These are phyloP conservation scores for Eupithecia dodoneata DNA, from an alignment of 2,888 invertebrate genomes.

Conservation along the genomic window DNA sequence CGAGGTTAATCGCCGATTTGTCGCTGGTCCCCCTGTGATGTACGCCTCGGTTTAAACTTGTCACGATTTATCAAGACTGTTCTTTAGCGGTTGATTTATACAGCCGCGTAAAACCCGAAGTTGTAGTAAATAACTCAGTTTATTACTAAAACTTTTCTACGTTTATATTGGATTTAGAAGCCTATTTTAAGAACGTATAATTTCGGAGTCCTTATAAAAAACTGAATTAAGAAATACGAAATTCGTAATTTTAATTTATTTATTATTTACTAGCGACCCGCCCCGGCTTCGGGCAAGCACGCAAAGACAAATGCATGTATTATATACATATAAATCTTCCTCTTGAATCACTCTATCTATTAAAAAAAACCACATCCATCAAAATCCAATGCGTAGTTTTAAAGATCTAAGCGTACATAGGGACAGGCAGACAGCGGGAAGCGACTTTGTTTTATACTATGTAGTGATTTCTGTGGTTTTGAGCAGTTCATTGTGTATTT, in stretches of 20 bases:
- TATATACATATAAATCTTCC: too few species aligned
- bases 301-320: too few species aligned
- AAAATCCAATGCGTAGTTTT: too few species aligned
- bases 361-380: too few species aligned
- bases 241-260: neutral
- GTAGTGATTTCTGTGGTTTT: neutral
- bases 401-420: too few species aligned
- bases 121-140: conserved; percentile 53
- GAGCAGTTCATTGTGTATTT: neutral
- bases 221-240: too few species aligned
- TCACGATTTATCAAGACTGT: conserved; percentile 66
- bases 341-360: too few species aligned
- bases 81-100: conserved; percentile 68
- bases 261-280: too few species aligned
- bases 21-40: conserved; percentile 57
- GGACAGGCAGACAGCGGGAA: too few species aligned
- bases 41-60: conserved; percentile 61
- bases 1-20: conserved; percentile 74
- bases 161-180: neutral
- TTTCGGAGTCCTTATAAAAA: neutral
- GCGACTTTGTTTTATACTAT: too few species aligned
- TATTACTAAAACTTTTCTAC: conserved; percentile 13
- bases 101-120: conserved; percentile 59
- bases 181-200: neutral
- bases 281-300: too few species aligned